These are phyloP conservation scores for Camelus dromedarius DNA, from an alignment of 2,113 vertebrate genomes.

Conservation along the genomic window DNA sequence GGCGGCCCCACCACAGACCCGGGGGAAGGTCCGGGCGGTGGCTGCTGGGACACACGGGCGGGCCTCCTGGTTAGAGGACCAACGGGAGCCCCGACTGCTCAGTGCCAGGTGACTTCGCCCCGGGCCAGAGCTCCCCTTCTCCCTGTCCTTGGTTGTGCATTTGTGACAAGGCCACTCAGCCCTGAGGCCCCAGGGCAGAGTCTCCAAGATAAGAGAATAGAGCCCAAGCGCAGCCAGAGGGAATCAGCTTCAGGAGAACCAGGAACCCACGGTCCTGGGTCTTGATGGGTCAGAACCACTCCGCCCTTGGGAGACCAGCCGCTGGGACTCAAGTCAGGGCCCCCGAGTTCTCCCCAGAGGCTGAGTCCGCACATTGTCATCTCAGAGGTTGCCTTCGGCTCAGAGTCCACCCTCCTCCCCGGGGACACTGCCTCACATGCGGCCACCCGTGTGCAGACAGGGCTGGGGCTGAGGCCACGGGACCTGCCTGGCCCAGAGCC, in stretches of 20 bases:
- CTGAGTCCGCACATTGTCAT: fast-evolving
- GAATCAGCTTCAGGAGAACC: background rate
- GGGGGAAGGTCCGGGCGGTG: background rate
- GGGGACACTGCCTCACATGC: too few relatives aligned
- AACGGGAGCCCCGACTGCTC: fast-evolving
- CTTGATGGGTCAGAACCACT: background rate
- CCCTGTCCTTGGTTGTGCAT: fast-evolving
- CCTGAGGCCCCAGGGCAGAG: background rate
- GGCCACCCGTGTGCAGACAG: background rate
- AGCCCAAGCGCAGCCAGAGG: fast-evolving
- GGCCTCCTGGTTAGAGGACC: fast-evolving
- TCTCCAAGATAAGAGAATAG: fast-evolving
- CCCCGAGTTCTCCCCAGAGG: fast-evolving
- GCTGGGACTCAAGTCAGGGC: too few relatives aligned
- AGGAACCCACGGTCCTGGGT: fast-evolving
- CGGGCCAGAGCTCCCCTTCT: fast-evolving
- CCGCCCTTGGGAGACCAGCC: fast-evolving
- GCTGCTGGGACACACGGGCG: background rate
- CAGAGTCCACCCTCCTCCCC: background rate
- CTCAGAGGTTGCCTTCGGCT: background rate
- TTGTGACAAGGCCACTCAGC: background rate
- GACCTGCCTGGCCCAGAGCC: background rate
- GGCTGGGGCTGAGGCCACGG: background rate
- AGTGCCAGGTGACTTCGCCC: fast-evolving
- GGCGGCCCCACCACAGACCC: fast-evolving